Evolutionary conservation across 1,140 invertebrate genomes (phyloP), one percentile per base, ranked within the genome.

Genomic region (Drosophila repleta): DNA sequence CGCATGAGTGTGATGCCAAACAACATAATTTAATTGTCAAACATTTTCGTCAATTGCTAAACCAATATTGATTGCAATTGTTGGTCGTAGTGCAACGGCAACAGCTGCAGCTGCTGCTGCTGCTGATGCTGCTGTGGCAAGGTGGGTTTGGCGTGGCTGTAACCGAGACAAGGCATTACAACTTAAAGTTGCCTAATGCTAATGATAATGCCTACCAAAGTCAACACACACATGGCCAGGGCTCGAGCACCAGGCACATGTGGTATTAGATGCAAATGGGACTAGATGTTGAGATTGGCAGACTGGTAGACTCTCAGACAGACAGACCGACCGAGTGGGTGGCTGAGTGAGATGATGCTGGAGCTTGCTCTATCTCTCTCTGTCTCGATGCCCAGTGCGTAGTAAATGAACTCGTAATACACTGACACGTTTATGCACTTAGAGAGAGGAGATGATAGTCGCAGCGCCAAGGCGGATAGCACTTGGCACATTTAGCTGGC

Each of bases 371-470:
- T 35, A 6, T 35, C 32, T 13, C 32, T 35, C 10, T 35, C 15
- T 29, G 24, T 11, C 11, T 67, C 53, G 51, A 29, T 55, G 21
- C 48, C 61, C 43, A 68, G 76, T 76, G 63, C 60, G 62, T 24
- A 74, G 82, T 74, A 87, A 88, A 87, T 87, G 78, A 88, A 82
- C 82, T 82, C 82, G 74, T 85, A 87, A 87, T 85, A 73, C 79
- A 76, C 71, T 87, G 79, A 87, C 83, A 87, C 83, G 83, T 76
- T 83, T 87, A 83, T 83, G 83, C 83, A 88, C 83, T 87, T 74
- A 88, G 56, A 58, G 56, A 58, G 51, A 41, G 55, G 4, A 32
- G 53, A 52, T 64, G 66, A 65, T 67, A 48, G 41, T 41, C 35
- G 51, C 26, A 60, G 71, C 72, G 56, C 17, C 46, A 55, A 65